Percentiles rank a stretch among this genome's conserved stretches.
These are phyloP conservation scores for Megathymus violae DNA, from an alignment of 1,140 invertebrate genomes.

Conservation along the genomic window DNA sequence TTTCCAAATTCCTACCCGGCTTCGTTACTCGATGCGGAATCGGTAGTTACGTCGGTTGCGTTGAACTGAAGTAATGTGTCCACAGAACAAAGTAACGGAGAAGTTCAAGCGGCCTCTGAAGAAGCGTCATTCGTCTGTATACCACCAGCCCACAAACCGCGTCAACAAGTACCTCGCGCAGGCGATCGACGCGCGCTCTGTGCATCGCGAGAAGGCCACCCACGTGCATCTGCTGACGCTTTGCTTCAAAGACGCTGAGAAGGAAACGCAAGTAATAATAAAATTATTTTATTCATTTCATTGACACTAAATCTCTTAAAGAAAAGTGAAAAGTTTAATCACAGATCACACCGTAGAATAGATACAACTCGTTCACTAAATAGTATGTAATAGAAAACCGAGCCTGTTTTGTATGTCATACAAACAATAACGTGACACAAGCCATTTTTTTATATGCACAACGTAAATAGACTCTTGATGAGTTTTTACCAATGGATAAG, in stretches of 20 bases:
- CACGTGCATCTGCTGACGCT: constrained; percentile 94
- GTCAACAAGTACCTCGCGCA: constrained; percentile 96
- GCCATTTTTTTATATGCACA: too few relatives aligned
- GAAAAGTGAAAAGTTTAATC: too few relatives aligned
- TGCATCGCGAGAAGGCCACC: constrained; percentile 94
- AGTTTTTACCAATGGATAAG: too few relatives aligned
- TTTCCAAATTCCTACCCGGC: not conserved
- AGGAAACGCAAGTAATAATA: constrained; percentile 87
- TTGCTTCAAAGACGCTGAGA: constrained; percentile 92
- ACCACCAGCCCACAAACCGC: constrained; percentile 93
- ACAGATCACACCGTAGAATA: too few relatives aligned
- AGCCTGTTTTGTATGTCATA: too few relatives aligned
- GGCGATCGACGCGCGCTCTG: constrained; percentile 94
- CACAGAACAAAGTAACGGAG: constrained; percentile 92
- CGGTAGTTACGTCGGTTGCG: constrained; percentile 7
- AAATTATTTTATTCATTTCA: too few relatives aligned
- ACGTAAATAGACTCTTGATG: too few relatives aligned
- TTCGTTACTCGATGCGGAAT: not conserved
- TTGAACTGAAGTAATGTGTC: constrained; percentile 48
- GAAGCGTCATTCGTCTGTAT: constrained; percentile 93
- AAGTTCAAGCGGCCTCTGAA: constrained; percentile 94
- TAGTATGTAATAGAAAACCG: too few relatives aligned
- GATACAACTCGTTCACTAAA: too few relatives aligned
- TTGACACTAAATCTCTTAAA: too few relatives aligned
- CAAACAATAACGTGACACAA: too few relatives aligned